A percentile compares a stretch with the other conserved stretches of the same genome.
phyloP scores from a whole-genome alignment of 1,140 invertebrate genomes.

The Dufourea novaeangliae region DNA sequence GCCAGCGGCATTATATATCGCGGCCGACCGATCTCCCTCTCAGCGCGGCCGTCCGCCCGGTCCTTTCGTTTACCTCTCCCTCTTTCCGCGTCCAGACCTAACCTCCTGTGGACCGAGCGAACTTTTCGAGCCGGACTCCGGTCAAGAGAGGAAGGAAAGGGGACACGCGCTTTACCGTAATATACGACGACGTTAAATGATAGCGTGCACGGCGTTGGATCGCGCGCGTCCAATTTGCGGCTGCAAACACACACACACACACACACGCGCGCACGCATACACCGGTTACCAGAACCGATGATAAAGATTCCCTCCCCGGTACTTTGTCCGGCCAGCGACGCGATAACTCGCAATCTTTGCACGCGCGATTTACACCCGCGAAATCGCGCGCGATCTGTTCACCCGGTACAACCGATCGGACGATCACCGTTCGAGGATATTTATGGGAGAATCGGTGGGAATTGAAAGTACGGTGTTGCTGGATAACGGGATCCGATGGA shows the following conservation, averaged over 20 bases:
- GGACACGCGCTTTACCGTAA: constrained; percentile 7
- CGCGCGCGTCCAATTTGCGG: constrained; percentile 32
- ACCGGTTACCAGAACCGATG: constrained; percentile 17
- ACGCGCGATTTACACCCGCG: neutral
- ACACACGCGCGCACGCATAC: too few relatives aligned
- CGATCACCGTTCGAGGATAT: neutral
- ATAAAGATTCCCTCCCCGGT: constrained; percentile 35
- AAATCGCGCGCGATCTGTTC: neutral
- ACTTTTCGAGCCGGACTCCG: constrained; percentile 22
- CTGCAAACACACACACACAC: too few relatives aligned
- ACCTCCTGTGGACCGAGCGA: constrained; percentile 21
- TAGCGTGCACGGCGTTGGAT: constrained; percentile 18
- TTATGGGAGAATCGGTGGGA: neutral
- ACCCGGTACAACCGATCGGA: neutral
- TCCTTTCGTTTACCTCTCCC: constrained; percentile 12
- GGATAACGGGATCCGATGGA: neutral
- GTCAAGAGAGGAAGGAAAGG: constrained; percentile 13
- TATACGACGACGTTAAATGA: constrained; percentile 32
- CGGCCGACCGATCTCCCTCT: constrained; percentile 49
- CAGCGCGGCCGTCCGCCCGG: constrained; percentile 2
- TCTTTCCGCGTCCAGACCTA: constrained; percentile 1
- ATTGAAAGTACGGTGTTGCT: neutral
- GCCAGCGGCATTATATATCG: constrained; percentile 66
- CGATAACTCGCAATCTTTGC: constrained; percentile 1
- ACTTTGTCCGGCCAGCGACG: neutral